These are phyloP conservation scores for Phymatocera aterrima DNA, from an alignment of 2,888 invertebrate species.

Conservation along the genomic window DNA sequence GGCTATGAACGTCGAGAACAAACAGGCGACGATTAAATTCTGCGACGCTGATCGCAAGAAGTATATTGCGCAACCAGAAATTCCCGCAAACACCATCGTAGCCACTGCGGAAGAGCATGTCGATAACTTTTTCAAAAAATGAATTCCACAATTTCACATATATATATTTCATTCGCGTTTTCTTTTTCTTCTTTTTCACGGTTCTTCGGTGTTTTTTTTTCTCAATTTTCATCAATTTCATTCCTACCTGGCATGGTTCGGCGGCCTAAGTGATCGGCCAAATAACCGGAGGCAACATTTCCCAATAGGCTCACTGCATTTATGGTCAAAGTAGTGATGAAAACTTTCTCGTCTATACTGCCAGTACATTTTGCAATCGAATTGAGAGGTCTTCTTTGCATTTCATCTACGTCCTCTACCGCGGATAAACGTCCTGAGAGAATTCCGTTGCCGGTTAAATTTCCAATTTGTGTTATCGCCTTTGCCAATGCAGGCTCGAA, in stretches of 20 bases:
- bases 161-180: too few species aligned
- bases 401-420: neutral
- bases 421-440: neutral
- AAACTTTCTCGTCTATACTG: slow-evolving; percentile 79
- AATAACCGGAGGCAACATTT: slow-evolving; percentile 80
- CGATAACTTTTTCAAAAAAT: neutral
- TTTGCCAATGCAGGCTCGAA: slow-evolving; percentile 50
- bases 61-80: slow-evolving; percentile 79
- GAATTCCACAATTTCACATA: neutral
- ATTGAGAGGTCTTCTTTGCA: slow-evolving; percentile 32
- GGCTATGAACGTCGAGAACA: slow-evolving; percentile 76
- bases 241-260: slow-evolving; percentile 70
- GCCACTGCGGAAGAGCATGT: slow-evolving; percentile 60
- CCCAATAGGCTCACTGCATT: slow-evolving; percentile 81
- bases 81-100: slow-evolving; percentile 76
- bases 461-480: slow-evolving; percentile 16
- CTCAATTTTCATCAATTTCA: too few species aligned
- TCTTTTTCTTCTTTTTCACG: too few species aligned
- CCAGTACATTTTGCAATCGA: slow-evolving; percentile 74
- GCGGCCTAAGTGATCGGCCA: slow-evolving; percentile 73
- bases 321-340: slow-evolving; percentile 81
- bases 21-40: slow-evolving; percentile 78
- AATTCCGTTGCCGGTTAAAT: slow-evolving; percentile 30
- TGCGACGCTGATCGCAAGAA: slow-evolving; percentile 78
- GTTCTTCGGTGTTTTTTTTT: too few species aligned